phyloP scores from a whole-genome alignment of 2,113 vertebrate species.

The Dicerorhinus sumatrensis region DNA sequence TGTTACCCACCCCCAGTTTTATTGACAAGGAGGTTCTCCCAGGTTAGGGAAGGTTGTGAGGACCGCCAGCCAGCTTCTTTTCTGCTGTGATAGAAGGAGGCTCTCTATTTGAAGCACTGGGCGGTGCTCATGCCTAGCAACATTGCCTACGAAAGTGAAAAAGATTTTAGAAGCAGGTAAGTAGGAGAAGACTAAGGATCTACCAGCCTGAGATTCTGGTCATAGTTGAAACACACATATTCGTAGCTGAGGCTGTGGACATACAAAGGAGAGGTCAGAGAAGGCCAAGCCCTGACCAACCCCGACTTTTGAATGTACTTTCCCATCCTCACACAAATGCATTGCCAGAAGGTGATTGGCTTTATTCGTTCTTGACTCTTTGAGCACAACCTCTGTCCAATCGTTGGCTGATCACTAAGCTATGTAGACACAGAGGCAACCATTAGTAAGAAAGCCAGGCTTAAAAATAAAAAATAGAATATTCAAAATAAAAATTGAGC shows the following conservation, averaged over 20 bases:
- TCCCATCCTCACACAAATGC: neutral
- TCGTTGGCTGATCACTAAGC: neutral
- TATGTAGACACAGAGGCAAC: neutral
- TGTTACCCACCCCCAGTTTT: rapidly evolving
- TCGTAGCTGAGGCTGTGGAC: neutral
- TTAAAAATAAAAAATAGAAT: neutral
- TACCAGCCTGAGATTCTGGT: neutral
- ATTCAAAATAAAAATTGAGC: neutral
- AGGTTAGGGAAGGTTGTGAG: neutral
- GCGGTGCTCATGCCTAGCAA: neutral
- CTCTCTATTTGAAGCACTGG: neutral
- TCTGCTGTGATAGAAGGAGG: neutral
- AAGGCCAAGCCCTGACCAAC: neutral
- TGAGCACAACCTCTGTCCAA: neutral
- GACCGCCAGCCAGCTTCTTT: neutral
- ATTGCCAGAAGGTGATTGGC: neutral
- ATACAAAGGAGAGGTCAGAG: neutral
- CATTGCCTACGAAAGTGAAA: neutral
- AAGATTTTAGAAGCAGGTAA: neutral
- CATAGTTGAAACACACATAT: neutral
- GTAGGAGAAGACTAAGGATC: neutral
- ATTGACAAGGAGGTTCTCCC: rapidly evolving
- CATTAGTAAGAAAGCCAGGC: neutral
- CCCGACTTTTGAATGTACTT: neutral
- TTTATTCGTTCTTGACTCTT: neutral